Conservation (phyloP, 1,140 invertebrate species). For the Papilio glaucus region DNA sequence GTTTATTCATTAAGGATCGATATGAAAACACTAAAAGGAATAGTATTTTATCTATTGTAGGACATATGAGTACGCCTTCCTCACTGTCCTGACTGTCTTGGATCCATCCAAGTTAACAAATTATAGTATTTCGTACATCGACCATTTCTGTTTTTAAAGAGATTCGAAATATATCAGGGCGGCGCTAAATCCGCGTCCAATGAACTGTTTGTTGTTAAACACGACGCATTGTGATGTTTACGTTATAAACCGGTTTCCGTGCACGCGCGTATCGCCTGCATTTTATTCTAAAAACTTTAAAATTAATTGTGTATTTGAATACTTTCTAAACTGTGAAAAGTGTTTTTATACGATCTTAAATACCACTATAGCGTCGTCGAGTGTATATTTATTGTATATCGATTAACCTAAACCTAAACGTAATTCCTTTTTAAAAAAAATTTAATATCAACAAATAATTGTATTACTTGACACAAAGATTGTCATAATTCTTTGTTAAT, state of each 20-base stretch:
- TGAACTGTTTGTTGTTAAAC: constrained; percentile 4
- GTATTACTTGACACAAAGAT: neutral
- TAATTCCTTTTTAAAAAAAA: too few species aligned
- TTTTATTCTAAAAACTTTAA: neutral
- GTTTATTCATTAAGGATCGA: too few species aligned
- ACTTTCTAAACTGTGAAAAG: neutral
- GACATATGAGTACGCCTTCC: too few species aligned
- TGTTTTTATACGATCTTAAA: too few species aligned
- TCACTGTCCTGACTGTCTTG: too few species aligned
- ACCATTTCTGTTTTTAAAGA: too few species aligned
- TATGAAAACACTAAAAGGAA: too few species aligned
- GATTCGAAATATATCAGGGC: neutral
- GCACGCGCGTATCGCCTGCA: neutral
- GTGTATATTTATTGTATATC: neutral
- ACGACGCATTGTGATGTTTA: neutral
- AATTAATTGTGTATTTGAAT: neutral
- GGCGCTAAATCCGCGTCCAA: neutral
- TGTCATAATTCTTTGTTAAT: neutral
- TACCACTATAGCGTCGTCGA: neutral
- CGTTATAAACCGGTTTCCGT: neutral
- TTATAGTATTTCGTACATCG: too few species aligned
- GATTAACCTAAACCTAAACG: too few species aligned
- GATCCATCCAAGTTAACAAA: too few species aligned
- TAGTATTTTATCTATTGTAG: too few species aligned
- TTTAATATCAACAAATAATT: neutral